Base-by-base conservation (phyloP, 2,113 vertebrate species). In the Notechis scutatus region DNA sequence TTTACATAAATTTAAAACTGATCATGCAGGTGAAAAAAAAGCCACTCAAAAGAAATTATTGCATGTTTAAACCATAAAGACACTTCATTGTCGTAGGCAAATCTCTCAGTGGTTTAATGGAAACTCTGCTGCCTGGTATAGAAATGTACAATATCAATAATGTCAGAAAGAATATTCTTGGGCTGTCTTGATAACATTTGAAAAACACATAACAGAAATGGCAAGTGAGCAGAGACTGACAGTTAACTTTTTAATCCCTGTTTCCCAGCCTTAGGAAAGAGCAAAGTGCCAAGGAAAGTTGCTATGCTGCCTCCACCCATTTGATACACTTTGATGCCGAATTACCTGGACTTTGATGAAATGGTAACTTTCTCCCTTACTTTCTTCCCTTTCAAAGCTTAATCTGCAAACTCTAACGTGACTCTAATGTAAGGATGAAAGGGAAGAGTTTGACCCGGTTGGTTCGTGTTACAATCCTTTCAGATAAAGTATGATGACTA, bases 1-100 rank as follows among this genome's bases (percentile, higher is more conserved):
- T 91, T 90, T 91, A 54, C 61, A 90, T 90, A 74, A 90, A 74
- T 50, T 21, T 39, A 47, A 81, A 91, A 91, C 90, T 39, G 47
- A 52, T 91, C 47, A 81, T 26, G 64, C 18, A 24, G 90, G 47
- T 91, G 47, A 34, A 74, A 74, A 81, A 12, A 74, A 26, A 81
- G 90, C 10, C 90, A 91, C 10, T 81, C 29, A 91, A 20, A 54
- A 29, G 29, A 52, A 52, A 74, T 54, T 54, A 91, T 89, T 24
- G 12, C 42, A 89, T 61, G 57, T 89, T 45, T 61, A 89, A 59
- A 57, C 20, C 55, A 34, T 74, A 64, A 90, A 90, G 45, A 39
- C 5, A n/a, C 47, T 91, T 91, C 20, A 91, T 39, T 52, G 34
- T 81, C 52, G 39, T 39, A n/a, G 34, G 4, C 6, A 21, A 24